Evolutionary conservation across 2,113 vertebrate species (phyloP).

Genomic region (Perognathus longimembris): DNA sequence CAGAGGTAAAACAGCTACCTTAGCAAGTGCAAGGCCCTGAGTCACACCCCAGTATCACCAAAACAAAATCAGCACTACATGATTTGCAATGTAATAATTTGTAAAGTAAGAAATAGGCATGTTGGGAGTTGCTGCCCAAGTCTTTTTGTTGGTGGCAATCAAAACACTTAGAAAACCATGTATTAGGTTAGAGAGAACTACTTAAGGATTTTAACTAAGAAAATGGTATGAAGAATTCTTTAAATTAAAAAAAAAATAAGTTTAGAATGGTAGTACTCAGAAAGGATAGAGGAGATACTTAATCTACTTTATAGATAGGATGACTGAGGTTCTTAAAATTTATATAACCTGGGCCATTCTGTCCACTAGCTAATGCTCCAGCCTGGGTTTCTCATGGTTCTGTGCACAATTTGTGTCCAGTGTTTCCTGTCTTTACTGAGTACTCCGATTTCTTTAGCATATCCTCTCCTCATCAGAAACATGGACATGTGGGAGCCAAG

Average conservation of each 20-base stretch:
- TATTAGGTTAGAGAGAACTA: not conserved
- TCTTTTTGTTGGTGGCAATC: not conserved
- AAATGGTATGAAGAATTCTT: constrained; percentile 13
- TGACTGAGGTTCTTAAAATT: not conserved
- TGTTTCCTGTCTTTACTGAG: constrained; percentile 6
- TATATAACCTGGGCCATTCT: not conserved
- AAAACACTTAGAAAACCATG: constrained; percentile 18
- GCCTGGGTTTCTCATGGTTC: fast-evolving
- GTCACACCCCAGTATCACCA: too few species aligned
- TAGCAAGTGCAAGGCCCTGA: too few species aligned
- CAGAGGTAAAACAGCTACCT: too few species aligned
- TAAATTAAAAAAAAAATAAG: not conserved
- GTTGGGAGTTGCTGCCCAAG: not conserved
- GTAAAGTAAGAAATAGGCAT: not conserved
- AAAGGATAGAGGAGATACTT: not conserved
- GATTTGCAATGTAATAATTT: not conserved
- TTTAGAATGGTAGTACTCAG: constrained; percentile 22
- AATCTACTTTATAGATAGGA: not conserved
- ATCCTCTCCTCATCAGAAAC: not conserved
- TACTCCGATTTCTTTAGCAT: not conserved
- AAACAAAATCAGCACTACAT: too few species aligned
- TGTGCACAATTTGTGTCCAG: not conserved
- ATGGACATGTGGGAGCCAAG: not conserved
- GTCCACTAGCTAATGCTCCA: not conserved
- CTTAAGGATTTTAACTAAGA: constrained; percentile 34